phyloP scores from a whole-genome alignment of 1,140 invertebrate genomes.

The Nasonia vitripennis region DNA sequence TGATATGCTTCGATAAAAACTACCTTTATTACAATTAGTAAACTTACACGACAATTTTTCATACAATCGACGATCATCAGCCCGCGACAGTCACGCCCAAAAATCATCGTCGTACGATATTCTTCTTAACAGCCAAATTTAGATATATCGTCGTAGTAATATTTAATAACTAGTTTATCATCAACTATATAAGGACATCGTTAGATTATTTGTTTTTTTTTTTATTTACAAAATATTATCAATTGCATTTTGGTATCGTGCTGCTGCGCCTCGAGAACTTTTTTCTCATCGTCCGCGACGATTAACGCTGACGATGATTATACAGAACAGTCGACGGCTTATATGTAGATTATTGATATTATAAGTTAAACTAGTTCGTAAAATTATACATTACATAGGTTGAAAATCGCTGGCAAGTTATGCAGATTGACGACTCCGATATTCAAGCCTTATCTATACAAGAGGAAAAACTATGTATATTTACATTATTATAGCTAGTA shows the following conservation, averaged over 20 bases:
- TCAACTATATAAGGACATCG: constrained; percentile 8
- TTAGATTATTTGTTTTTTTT: constrained; percentile 14
- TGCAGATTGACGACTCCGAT: neutral
- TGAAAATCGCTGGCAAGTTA: neutral
- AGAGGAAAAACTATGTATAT: constrained; percentile 7
- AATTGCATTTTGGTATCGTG: constrained; percentile 40
- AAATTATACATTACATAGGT: constrained; percentile 10
- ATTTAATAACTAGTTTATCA: neutral
- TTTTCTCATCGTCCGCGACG: neutral
- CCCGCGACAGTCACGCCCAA: neutral
- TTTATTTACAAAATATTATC: constrained; percentile 49
- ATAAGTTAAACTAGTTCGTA: neutral
- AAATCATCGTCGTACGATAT: neutral
- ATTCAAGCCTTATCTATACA: neutral
- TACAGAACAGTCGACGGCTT: constrained; percentile 12
- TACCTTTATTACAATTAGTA: constrained; percentile 28
- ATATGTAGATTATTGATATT: neutral
- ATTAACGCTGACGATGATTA: constrained; percentile 10
- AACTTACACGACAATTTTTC: neutral
- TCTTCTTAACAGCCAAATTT: neutral
- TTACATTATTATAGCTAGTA: constrained; percentile 32
- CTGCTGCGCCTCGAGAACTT: constrained; percentile 23
- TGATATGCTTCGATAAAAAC: constrained; percentile 11
- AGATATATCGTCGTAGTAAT: neutral
- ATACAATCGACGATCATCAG: neutral